A percentile compares a stretch with the other conserved stretches of the same genome.
phyloP scores from a whole-genome alignment of 2,797 vertebrate species.

The Gymnopithys bicolor region DNA sequence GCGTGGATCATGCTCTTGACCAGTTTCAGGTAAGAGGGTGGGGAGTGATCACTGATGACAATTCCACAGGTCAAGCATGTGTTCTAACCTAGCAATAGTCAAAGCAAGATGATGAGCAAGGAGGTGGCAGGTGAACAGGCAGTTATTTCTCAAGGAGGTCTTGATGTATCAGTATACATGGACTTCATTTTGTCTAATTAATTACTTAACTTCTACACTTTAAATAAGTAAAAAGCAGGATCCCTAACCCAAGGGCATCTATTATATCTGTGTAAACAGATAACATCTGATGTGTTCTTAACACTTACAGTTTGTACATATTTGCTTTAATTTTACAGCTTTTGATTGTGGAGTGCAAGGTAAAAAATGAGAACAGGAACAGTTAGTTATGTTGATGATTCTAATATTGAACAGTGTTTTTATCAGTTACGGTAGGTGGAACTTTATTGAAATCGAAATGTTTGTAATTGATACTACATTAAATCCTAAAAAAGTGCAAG shows the following conservation, averaged over 20 bases:
- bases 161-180: neutral
- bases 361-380: neutral
- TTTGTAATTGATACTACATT: neutral
- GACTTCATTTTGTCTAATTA: neutral
- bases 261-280: neutral
- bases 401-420: neutral
- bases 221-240: neutral
- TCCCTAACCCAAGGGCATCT: neutral
- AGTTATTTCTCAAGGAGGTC: neutral
- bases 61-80: neutral
- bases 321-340: neutral
- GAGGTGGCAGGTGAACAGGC: neutral
- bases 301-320: neutral
- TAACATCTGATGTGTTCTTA: neutral
- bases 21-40: neutral
- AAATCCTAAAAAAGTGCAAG: neutral
- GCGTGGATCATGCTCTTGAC: rapidly evolving
- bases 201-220: neutral
- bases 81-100: neutral
- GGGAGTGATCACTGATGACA: neutral
- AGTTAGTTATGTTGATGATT: neutral
- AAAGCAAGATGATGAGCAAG: neutral
- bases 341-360: neutral
- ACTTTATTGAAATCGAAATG: neutral
- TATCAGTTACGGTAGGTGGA: neutral